phyloP scores from a whole-genome alignment of 2,797 vertebrate species.

The Leptoclinus maculatus region DNA sequence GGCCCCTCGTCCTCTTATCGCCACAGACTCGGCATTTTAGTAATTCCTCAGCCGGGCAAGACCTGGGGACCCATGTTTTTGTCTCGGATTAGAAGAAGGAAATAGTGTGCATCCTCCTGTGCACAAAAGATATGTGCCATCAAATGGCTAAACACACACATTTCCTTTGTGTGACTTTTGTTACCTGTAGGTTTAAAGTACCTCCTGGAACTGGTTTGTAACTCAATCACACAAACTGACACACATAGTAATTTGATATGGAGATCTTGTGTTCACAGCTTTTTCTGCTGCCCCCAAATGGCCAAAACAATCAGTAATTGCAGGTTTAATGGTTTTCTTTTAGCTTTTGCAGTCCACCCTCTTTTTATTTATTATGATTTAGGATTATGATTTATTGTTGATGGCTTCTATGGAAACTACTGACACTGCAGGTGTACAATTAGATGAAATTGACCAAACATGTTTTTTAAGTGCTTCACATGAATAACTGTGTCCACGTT shows the following conservation, averaged over 20 bases:
- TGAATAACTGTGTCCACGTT: background rate
- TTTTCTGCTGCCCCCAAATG: slow-evolving; percentile 1
- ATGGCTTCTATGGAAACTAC: background rate
- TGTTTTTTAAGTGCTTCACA: slow-evolving; percentile 12
- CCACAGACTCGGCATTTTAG: slow-evolving; percentile 85
- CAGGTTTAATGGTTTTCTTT: background rate
- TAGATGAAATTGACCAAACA: background rate
- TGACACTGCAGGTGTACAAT: background rate
- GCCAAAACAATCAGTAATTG: background rate
- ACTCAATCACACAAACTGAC: slow-evolving; percentile 3
- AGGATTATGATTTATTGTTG: slow-evolving; percentile 16
- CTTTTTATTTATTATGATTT: slow-evolving; percentile 21
- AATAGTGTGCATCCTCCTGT: slow-evolving; percentile 34
- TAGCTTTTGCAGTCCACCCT: background rate
- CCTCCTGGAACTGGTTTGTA: background rate
- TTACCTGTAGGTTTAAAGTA: background rate
- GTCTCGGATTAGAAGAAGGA: slow-evolving; percentile 87
- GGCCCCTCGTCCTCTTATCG: slow-evolving; percentile 27
- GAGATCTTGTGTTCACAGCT: background rate
- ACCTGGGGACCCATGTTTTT: slow-evolving; percentile 97
- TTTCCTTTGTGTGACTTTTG: background rate
- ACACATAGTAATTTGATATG: background rate
- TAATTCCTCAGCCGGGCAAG: slow-evolving; percentile 88
- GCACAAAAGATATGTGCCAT: slow-evolving; percentile 12
- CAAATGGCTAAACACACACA: background rate